phyloP scores from a whole-genome alignment of 2,797 vertebrate genomes.

The Chloroceryle amazona region DNA sequence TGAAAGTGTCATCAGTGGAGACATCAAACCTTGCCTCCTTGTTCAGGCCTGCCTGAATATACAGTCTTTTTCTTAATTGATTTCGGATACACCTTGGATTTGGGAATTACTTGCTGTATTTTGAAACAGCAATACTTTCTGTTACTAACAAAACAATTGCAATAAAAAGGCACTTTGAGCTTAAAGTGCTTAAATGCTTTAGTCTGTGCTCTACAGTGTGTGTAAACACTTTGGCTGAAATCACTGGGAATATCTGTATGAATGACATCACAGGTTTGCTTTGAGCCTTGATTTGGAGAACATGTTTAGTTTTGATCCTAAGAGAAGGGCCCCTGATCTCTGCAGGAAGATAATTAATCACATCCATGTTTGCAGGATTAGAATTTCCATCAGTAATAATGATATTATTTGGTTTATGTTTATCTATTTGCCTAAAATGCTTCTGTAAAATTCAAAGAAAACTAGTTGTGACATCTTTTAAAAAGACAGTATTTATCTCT shows the following conservation, averaged over 20 bases:
- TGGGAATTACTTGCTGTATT: background rate
- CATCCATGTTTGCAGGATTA: background rate
- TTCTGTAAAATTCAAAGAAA: conserved; percentile 1
- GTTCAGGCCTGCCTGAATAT: background rate
- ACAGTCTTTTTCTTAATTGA: background rate
- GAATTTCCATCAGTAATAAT: background rate
- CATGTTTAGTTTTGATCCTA: background rate
- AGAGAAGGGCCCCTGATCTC: background rate
- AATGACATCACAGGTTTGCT: background rate
- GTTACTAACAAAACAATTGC: background rate
- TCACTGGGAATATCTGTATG: background rate
- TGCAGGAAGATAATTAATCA: background rate
- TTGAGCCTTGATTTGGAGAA: background rate
- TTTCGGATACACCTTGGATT: background rate
- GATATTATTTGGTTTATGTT: background rate
- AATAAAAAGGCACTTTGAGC: background rate
- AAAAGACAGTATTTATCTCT: background rate
- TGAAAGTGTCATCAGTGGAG: background rate
- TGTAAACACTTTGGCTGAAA: background rate
- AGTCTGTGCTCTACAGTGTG: background rate
- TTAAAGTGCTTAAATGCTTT: background rate
- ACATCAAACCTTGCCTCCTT: background rate
- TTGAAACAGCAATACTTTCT: background rate
- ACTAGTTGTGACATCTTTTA: background rate
- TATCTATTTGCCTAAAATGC: background rate